A percentile compares a stretch with the other conserved stretches of the same genome.
phyloP scores from a whole-genome alignment of 1,140 invertebrate species.

The roundworm (Caenorhabditis elegans) region WBcel235 BX284603.4:10961501-10962000 shows the following conservation, averaged over 20 bases:
- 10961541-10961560: neutral
- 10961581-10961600: slow-evolving; percentile 12
- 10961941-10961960: no score
- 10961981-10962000: no score
- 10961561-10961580: slow-evolving; percentile 7
- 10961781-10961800: neutral
- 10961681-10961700: neutral
- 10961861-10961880: neutral
- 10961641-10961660: neutral
- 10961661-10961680: neutral
- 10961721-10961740: neutral
- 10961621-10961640: slow-evolving; percentile 4
- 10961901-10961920: no score
- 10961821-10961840: no score
- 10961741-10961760: neutral
- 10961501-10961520: neutral
- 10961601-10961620: slow-evolving; percentile 8
- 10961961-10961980: no score
- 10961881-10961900: no score
- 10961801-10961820: neutral
- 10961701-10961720: neutral
- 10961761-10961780: neutral
- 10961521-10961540: neutral
- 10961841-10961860: no score
- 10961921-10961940: no score